These are phyloP conservation scores for Halictus quadricinctus DNA, from an alignment of 2,888 invertebrate genomes.

Conservation along the genomic window DNA sequence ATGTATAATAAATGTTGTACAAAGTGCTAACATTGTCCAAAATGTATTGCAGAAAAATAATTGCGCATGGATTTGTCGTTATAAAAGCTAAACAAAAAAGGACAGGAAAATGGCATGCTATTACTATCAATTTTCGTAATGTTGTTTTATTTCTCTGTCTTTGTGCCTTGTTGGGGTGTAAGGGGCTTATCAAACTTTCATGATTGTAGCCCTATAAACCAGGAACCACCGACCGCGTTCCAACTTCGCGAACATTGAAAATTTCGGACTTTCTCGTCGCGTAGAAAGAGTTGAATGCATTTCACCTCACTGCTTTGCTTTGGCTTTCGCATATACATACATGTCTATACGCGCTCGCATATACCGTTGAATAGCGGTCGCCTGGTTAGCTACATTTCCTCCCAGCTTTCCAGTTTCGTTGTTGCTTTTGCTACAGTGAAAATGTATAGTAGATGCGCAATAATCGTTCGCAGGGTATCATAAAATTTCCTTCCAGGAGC, in stretches of 20 bases:
- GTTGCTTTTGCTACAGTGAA: background rate
- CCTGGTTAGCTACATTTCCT: background rate
- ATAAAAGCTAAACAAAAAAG: background rate
- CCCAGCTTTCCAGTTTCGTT: background rate
- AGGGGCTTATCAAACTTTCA: conserved; percentile 36
- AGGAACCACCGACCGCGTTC: conserved; percentile 8
- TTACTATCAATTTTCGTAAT: too few relatives aligned
- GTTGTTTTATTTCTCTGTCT: background rate
- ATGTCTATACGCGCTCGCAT: background rate
- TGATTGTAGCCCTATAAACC: conserved; percentile 17
- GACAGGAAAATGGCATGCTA: background rate
- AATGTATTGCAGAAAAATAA: too few relatives aligned
- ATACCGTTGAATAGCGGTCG: conserved; percentile 7
- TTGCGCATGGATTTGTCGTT: too few relatives aligned
- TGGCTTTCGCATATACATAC: background rate
- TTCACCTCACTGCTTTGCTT: conserved; percentile 12
- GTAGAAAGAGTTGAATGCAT: conserved; percentile 34
- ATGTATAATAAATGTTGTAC: too few relatives aligned
- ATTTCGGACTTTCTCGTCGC: conserved; percentile 36
- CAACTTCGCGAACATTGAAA: conserved; percentile 33
- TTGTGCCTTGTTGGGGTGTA: background rate
- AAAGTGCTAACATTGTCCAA: too few relatives aligned
- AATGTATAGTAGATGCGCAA: background rate
- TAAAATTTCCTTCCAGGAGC: background rate
- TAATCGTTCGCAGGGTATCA: background rate